Base-by-base conservation (phyloP, 2,797 vertebrate species). In the Glossophaga mutica region DNA sequence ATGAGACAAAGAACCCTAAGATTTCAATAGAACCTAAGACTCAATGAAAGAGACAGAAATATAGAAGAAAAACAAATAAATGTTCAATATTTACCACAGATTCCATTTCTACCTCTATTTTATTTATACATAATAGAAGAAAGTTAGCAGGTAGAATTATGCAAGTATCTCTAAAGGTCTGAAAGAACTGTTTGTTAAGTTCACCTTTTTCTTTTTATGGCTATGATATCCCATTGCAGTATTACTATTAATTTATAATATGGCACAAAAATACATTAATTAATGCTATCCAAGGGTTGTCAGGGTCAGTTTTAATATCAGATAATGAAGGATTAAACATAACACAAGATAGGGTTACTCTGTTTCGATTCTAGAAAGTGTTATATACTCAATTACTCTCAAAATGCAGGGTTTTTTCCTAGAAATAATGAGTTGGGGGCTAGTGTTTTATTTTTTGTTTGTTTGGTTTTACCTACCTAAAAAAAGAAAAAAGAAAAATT, bases 1-100 rank as follows among this genome's bases (percentile, higher is more conserved):
- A 52, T 48, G 50, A 94, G 48, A 96, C 87, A 96, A 96, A 95
- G 67, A 95, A 92, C 39, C 8, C 34, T 71, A 96, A 83, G 68
- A 87, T 91, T 97, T 97, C 85, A 95, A 89, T 21, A 55, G 79
- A 93, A 59, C n/a, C 68, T 71, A 92, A 90, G 29, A 83, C 5
- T 65, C 39, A 94, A 65, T 57, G 74, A 95, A 73, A 92, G 44
- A 32, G 22, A 65, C 11, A 91, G 85, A 46, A 78, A 77, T 6
- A 48, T 83, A 93, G 50, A 77, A 77, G 42, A 82, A 86, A 90
- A 91, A 94, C 16, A 89, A 93, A 96, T 16, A 76, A 95, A 89
- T 37, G 10, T 73, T 71, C 37, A 42, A 11, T 32, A 81, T 96
- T 90, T 92, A 55, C 71, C 24, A 77, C 44, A 88, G 5, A 68